These are phyloP conservation scores for Bubo bubo DNA, from an alignment of 2,113 vertebrate genomes.

Conservation along the genomic window DNA sequence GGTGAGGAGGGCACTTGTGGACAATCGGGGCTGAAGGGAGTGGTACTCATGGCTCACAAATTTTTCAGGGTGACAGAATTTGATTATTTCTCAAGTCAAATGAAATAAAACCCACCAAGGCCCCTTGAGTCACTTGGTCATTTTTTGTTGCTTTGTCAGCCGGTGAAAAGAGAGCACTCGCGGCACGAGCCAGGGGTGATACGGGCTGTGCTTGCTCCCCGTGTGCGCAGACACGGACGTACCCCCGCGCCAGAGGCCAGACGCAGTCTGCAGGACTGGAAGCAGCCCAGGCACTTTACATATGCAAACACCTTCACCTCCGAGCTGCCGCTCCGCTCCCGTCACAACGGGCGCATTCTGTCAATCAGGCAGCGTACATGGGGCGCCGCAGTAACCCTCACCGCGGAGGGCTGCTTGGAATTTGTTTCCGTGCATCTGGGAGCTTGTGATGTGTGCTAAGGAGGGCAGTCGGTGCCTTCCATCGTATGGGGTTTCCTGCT, in stretches of 20 bases:
- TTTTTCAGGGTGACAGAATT: not conserved
- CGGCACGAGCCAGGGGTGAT: rapidly evolving
- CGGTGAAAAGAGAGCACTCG: rapidly evolving
- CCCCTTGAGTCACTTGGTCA: not conserved
- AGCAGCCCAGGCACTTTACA: not conserved
- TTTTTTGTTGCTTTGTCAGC: not conserved
- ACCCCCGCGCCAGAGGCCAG: not conserved
- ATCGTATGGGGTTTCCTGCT: not conserved
- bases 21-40: not conserved
- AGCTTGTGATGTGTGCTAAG: not conserved
- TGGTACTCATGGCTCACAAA: rapidly evolving
- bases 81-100: not conserved
- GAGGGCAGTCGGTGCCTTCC: not conserved
- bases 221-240: rapidly evolving
- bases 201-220: rapidly evolving
- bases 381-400: not conserved
- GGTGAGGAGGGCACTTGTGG: not conserved
- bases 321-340: not conserved
- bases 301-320: constrained; percentile 12
- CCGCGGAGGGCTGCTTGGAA: not conserved
- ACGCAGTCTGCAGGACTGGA: not conserved
- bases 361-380: rapidly evolving
- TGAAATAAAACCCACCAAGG: not conserved
- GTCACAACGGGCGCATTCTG: not conserved
- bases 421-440: not conserved